Base-by-base conservation (phyloP, 2,888 invertebrate genomes). In the Macrophya alboannulata region DNA sequence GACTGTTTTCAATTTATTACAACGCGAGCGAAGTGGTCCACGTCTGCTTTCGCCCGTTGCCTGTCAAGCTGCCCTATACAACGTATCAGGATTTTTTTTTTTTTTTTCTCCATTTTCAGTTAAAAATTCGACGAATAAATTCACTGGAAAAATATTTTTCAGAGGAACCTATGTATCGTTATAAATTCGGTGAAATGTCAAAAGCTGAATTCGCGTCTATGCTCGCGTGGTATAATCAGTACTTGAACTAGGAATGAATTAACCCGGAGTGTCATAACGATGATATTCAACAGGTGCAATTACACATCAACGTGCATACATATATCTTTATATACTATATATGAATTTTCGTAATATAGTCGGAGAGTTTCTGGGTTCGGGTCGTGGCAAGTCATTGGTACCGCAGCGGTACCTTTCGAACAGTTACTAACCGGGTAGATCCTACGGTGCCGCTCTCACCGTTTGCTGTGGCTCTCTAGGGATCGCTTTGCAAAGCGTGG, bases 401-500 rank as follows among this genome's bases (percentile, higher is more conserved):
- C 77, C 55, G 31, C 21, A 25, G 25, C 25, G 45, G 48, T 76
- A 48, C 81, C 81, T 59, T 43, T 43, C 17, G 62, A 62, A 81
- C 81, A 51, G 59, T 81, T 51, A 81, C 62, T 62, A 59, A 62
- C 81, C 21, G 25, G 77, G 81, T 62, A 43, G 62, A 62, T 62
- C 62, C 81, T 81, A 59, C 81, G 43, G 59, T 62, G 68, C 48
- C 31, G 31, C 71, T 83, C 71, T 83, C 68, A 83, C 83, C 65
- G 83, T 71, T 83, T 83, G 83, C 25, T 68, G 83, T 83, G 71
- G 84, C 90, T 91, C 92, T 91, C 92, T 86, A 88, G 92, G 92
- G 92, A 92, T 90, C 92, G 90, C 91, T 92, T 92, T 92, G 92
- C 90, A 90, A 92, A 91, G 88, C 90, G 89, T 88, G 89, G 89